A percentile compares a stretch with the other conserved stretches of the same genome.
phyloP scores from a whole-genome alignment of 2,797 vertebrate species.

The Odontamblyopus rebecca region DNA sequence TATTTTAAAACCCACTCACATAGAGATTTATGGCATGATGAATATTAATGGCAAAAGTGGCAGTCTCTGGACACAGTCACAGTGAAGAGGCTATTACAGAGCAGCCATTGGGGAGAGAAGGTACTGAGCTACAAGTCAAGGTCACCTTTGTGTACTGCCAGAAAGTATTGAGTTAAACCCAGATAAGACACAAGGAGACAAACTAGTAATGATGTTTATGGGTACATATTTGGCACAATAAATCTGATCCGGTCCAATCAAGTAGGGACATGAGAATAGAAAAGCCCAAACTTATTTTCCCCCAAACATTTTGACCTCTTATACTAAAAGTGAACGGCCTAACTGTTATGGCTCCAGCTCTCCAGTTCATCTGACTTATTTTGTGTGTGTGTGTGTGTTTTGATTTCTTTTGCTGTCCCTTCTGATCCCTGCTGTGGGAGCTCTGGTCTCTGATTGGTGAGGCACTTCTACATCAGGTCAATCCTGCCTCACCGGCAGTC shows the following conservation, averaged over 20 bases:
- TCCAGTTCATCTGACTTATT: no score
- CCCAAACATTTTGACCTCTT: no score
- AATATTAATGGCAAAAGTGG: constrained; percentile 46
- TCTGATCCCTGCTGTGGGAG: no score
- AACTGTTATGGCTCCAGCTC: no score
- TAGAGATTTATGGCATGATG: constrained; percentile 24
- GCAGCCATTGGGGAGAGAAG: constrained; percentile 36
- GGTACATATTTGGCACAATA: background rate
- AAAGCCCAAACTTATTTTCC: no score
- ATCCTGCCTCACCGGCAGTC: no score
- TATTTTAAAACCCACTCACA: constrained; percentile 21
- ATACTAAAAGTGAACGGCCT: no score
- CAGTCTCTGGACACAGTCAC: constrained; percentile 22
- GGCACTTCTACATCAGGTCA: no score
- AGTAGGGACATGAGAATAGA: background rate
- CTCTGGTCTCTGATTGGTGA: no score
- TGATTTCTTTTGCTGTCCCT: no score
- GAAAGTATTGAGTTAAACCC: constrained; percentile 5
- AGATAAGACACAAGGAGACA: background rate
- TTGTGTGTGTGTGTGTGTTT: no score
- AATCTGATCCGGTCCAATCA: background rate
- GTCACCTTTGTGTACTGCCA: constrained; percentile 30
- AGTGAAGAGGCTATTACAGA: constrained; percentile 39
- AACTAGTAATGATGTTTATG: background rate
- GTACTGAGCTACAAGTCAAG: constrained; percentile 42